Base-by-base conservation (phyloP, 2,888 invertebrate species). In the Tryphoninae sp. region DNA sequence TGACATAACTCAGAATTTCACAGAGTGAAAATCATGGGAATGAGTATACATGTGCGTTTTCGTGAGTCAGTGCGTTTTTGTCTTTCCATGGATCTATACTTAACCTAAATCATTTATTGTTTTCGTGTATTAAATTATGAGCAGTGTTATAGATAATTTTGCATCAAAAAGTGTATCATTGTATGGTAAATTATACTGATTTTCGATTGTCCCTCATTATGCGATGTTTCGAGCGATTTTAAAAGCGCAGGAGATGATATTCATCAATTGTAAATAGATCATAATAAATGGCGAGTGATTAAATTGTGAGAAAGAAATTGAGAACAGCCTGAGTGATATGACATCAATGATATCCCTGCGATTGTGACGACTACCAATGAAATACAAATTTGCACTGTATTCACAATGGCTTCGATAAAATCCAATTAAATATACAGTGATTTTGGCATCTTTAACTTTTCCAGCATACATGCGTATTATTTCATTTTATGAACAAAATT, bases 241-340 rank as follows among this genome's bases (percentile, higher is more conserved):
- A 64, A 55, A 16, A 55, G 9, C 23, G 13, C 59, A 65, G 33
- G 64, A 67, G 59, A 80, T 55, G 9, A 53, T 49, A 82, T 45
- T 67, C 65, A 62, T 61, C 40, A 77, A 68, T 61, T 83, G 83
- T 83, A 83, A 79, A 83, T 83, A 83, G 59, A 51, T 71, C 64
- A 68, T 79, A 76, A 74, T 33, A 68, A 78, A 78, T 72, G 51
- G 68, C 55, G 45, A 16, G 55, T 45, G 33, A 51, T 65, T 49
- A 13, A 55, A 64, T 69, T 67, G 51, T 75, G 61, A 55, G 6
- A 71, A 26, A 45, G n/a, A 68, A 49, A 55, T 16, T 19, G 40
- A 26, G 51, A 16, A 73, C 61, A 19, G 23, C 13, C 16, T 53
- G 40, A 7, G 65, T 59, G 16, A 51, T 51, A 40, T 23, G 45